Percentiles rank a stretch among this genome's conserved stretches.
phyloP scores from a whole-genome alignment of 2,797 vertebrate genomes.

The Salmo trutta region DNA sequence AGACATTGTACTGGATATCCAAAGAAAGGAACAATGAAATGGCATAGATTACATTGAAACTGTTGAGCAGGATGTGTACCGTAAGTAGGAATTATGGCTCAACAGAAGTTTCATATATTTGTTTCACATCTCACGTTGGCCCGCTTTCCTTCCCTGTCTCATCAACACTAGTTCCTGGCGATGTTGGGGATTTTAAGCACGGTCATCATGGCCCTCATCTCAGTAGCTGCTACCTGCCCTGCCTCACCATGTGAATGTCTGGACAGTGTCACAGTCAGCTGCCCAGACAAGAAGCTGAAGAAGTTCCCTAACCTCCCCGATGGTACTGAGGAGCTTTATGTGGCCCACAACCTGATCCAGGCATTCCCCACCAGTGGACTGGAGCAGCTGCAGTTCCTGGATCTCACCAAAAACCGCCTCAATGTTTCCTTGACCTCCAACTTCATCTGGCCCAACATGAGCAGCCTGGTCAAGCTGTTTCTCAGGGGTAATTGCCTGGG shows the following conservation, averaged over 20 bases:
- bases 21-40: neutral
- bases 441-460: constrained; percentile 55
- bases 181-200: constrained; percentile 45
- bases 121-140: neutral
- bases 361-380: constrained; percentile 55
- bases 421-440: constrained; percentile 31
- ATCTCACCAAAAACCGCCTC: constrained; percentile 64
- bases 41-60: neutral
- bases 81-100: neutral
- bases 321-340: constrained; percentile 46
- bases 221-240: constrained; percentile 42
- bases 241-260: constrained; percentile 54
- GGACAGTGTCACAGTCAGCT: constrained; percentile 41
- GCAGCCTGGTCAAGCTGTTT: constrained; percentile 57
- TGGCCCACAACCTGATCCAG: constrained; percentile 60
- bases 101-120: neutral
- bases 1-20: neutral
- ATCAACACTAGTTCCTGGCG: constrained; percentile 6
- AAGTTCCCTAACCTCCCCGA: constrained; percentile 56
- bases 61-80: neutral
- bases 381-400: constrained; percentile 60
- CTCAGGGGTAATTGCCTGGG: constrained; percentile 58
- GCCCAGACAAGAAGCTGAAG: constrained; percentile 45
- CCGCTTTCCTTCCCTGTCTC: neutral
- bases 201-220: constrained; percentile 27